Evolutionary conservation across 2,113 vertebrate genomes (phyloP).

Genomic region (Illadopsis cleaveri): DNA sequence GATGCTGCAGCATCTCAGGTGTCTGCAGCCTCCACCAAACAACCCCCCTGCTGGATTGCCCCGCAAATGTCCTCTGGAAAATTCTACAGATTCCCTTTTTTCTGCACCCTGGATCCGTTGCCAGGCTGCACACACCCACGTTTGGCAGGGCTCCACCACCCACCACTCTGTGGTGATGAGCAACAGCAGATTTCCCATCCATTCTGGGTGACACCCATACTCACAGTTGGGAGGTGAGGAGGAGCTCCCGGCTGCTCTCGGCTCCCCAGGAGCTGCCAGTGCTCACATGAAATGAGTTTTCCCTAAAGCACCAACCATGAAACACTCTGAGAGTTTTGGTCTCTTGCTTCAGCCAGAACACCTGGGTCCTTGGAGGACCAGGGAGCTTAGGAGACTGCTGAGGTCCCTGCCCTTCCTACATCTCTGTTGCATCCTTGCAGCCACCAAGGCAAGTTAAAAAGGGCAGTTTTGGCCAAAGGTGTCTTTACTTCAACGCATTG

Average conservation of each 20-base stretch:
- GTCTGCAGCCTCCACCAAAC: neutral
- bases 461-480: neutral
- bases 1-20: neutral
- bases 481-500: accelerated
- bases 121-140: neutral
- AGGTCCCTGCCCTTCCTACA: neutral
- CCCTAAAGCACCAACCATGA: neutral
- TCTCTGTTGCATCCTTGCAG: neutral
- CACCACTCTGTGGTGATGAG: accelerated
- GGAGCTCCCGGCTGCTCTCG: accelerated
- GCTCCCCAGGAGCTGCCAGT: neutral
- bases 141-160: neutral
- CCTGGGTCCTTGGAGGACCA: neutral
- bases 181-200: neutral
- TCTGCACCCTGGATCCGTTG: accelerated
- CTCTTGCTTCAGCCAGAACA: neutral
- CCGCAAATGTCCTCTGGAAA: accelerated
- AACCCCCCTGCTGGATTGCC: accelerated
- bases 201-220: neutral
- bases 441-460: neutral
- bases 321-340: accelerated
- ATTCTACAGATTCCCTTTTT: neutral
- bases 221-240: neutral
- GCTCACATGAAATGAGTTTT: neutral
- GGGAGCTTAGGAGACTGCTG: neutral